Conservation (phyloP, 2,888 invertebrate genomes). For the Lithosia quadra region DNA sequence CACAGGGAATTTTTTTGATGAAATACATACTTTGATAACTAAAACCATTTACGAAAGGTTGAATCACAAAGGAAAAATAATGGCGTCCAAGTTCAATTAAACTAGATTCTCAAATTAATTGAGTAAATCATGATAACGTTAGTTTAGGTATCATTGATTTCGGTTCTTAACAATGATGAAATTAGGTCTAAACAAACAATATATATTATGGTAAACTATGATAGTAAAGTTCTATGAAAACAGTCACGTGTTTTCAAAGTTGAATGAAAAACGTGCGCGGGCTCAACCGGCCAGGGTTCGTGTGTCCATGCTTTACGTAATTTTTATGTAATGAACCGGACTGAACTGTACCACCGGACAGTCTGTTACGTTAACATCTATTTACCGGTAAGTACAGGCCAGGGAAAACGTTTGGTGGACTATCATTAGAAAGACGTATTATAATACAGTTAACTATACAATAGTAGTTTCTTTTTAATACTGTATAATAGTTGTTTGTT, state of each 20-base stretch:
- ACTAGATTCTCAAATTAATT: too few relatives aligned
- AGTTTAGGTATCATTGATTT: too few relatives aligned
- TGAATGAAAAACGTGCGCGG: constrained; percentile 49
- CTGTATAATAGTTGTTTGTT: neutral
- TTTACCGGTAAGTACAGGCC: constrained; percentile 45
- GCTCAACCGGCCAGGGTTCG: constrained; percentile 31
- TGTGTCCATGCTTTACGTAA: constrained; percentile 70
- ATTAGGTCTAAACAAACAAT: neutral
- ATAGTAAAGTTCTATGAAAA: constrained; percentile 2
- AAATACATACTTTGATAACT: too few relatives aligned
- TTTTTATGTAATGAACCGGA: constrained; percentile 79
- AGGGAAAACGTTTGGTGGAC: constrained; percentile 22
- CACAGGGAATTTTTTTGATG: too few relatives aligned
- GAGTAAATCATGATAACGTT: too few relatives aligned
- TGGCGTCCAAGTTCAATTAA: too few relatives aligned
- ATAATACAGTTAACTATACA: neutral
- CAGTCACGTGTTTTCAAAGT: constrained; percentile 37
- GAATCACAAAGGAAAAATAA: too few relatives aligned
- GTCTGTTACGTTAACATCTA: constrained; percentile 48
- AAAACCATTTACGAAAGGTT: too few relatives aligned
- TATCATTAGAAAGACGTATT: constrained; percentile 4
- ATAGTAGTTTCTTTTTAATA: neutral
- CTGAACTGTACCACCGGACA: constrained; percentile 60
- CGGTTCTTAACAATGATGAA: neutral
- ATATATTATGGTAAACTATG: neutral